Percentiles rank a stretch among this genome's conserved stretches.
phyloP scores from a whole-genome alignment of 2,888 invertebrate genomes.

The Cylindroiulus punctatus region DNA sequence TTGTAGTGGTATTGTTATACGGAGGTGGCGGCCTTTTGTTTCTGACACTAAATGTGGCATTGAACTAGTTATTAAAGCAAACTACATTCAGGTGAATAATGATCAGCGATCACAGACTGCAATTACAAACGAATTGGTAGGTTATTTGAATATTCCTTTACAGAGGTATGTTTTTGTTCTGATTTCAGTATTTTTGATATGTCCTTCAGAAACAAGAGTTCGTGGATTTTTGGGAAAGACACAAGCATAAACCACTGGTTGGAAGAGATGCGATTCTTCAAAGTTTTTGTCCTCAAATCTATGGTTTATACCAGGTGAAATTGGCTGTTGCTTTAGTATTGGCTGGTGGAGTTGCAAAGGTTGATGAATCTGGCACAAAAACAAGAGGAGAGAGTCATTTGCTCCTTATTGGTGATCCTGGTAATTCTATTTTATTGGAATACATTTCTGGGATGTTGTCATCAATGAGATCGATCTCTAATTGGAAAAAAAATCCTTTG shows the following conservation, averaged over 20 bases:
- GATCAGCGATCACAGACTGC: slow-evolving; percentile 21
- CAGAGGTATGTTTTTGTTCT: background rate
- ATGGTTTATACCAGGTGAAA: slow-evolving; percentile 88
- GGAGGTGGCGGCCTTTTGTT: slow-evolving; percentile 76
- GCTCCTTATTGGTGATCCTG: slow-evolving; percentile 82
- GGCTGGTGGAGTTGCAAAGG: slow-evolving; percentile 68
- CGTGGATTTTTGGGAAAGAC: slow-evolving; percentile 76
- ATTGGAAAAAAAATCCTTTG: slow-evolving; percentile 11
- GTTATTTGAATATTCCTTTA: background rate
- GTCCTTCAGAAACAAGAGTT: slow-evolving; percentile 72
- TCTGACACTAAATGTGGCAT: slow-evolving; percentile 75
- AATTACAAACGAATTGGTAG: slow-evolving; percentile 63
- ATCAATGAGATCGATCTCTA: background rate
- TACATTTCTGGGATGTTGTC: background rate
- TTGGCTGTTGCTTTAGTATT: slow-evolving; percentile 79
- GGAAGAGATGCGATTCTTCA: slow-evolving; percentile 82
- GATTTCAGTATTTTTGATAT: background rate
- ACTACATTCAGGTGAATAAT: slow-evolving; percentile 69
- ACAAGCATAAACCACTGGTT: slow-evolving; percentile 73
- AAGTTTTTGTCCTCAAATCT: slow-evolving; percentile 87
- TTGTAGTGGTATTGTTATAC: slow-evolving; percentile 78
- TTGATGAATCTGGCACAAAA: slow-evolving; percentile 69
- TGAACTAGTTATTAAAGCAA: slow-evolving; percentile 77
- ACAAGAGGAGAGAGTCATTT: slow-evolving; percentile 85
- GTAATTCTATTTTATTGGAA: slow-evolving; percentile 60